phyloP scores from a whole-genome alignment of 2,113 vertebrate genomes.

The Gymnorhina tibicen region DNA sequence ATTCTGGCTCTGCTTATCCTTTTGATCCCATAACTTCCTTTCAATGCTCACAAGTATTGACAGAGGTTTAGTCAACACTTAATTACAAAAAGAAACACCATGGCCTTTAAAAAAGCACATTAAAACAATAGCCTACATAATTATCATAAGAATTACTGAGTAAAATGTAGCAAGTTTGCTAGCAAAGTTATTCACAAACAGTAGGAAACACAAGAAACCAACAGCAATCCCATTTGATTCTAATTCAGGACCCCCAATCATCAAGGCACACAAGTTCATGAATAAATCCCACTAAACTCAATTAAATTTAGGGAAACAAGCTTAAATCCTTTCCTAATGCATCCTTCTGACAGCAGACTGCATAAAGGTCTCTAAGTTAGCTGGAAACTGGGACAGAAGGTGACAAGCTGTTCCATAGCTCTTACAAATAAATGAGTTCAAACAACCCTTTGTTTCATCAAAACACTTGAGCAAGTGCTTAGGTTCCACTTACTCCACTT shows the following conservation, averaged over 20 bases:
- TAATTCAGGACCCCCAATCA: neutral
- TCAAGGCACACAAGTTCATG: neutral
- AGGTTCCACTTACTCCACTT: neutral
- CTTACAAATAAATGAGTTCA: neutral
- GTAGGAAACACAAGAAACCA: neutral
- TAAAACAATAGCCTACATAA: neutral
- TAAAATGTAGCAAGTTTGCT: neutral
- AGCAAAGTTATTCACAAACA: neutral
- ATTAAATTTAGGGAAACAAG: neutral
- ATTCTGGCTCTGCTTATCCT: neutral
- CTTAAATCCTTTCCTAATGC: neutral
- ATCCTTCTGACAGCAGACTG: neutral
- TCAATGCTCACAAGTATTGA: neutral
- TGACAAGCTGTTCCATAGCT: neutral
- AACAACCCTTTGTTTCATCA: constrained; percentile 14
- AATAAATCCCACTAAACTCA: neutral
- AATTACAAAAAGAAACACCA: neutral
- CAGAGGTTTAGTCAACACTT: neutral
- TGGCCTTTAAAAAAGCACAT: neutral
- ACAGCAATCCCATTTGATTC: neutral
- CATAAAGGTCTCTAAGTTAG: neutral
- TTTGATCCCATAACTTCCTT: neutral
- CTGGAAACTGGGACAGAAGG: constrained; percentile 7
- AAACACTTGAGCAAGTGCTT: neutral
- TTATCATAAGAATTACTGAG: neutral